Evolutionary conservation across 2,888 invertebrate genomes (phyloP).

Genomic region (Empis stercorea): DNA sequence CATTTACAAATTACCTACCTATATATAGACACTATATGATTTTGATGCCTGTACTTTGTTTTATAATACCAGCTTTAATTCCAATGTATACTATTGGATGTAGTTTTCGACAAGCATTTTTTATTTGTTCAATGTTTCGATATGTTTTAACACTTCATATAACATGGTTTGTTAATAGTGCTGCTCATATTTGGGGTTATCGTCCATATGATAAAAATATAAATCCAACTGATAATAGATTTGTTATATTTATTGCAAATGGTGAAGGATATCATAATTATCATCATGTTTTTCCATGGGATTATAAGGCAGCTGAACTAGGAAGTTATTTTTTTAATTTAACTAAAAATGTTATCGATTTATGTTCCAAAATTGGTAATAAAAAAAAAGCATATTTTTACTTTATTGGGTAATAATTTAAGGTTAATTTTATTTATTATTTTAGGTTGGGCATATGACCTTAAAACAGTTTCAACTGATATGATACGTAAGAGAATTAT

Average conservation of each 20-base stretch:
- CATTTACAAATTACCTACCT: too few species aligned
- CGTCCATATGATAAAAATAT: constrained; percentile 73
- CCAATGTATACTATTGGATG: constrained; percentile 68
- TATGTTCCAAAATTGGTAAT: constrained; percentile 56
- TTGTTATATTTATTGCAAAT: constrained; percentile 52
- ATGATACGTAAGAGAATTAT: constrained; percentile 55
- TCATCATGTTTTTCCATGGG: constrained; percentile 79
- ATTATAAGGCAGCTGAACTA: constrained; percentile 61
- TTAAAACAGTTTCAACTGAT: constrained; percentile 62
- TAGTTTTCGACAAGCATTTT: constrained; percentile 49
- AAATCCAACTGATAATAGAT: constrained; percentile 54
- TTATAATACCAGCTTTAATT: constrained; percentile 64
- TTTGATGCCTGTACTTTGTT: constrained; percentile 64
- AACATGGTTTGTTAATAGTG: constrained; percentile 90
- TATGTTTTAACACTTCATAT: constrained; percentile 67
- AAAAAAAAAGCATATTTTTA: not conserved
- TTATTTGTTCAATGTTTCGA: constrained; percentile 57
- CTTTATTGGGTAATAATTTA: not conserved
- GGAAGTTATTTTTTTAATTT: constrained; percentile 50
- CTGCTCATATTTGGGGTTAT: constrained; percentile 84
- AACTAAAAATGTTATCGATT: constrained; percentile 50
- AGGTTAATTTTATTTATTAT: not conserved
- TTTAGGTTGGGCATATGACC: constrained; percentile 72
- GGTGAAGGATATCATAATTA: constrained; percentile 84
- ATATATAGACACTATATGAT: constrained; percentile 48